Percentiles rank a stretch among this genome's conserved stretches.
Conservation (phyloP, 2,113 vertebrate genomes). For the Passer montanus region DNA sequence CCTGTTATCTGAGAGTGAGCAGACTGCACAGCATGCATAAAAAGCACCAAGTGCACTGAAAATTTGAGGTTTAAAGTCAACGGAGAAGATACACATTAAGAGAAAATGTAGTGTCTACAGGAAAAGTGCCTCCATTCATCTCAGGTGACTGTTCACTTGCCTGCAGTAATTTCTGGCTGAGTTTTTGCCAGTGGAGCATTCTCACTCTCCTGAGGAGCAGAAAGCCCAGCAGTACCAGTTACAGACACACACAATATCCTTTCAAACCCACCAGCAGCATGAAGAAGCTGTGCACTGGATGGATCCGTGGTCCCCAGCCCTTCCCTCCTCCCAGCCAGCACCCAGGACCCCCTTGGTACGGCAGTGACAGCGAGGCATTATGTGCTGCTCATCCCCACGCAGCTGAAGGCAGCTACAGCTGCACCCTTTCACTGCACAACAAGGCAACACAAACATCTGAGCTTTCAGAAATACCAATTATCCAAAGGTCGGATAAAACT, state of each 20-base stretch:
- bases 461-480: background rate
- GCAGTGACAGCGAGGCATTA: constrained; percentile 52
- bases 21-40: background rate
- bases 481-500: background rate
- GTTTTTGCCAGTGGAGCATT: background rate
- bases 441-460: background rate
- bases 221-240: constrained; percentile 62
- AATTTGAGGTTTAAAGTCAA: background rate
- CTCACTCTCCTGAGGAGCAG: background rate
- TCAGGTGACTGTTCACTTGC: background rate
- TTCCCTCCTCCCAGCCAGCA: constrained; percentile 13
- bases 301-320: background rate
- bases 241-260: constrained; percentile 48
- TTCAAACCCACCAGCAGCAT: constrained; percentile 14
- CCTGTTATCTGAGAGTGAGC: background rate
- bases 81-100: background rate
- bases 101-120: background rate
- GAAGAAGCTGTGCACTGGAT: background rate
- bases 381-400: constrained; percentile 24
- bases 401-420: constrained; percentile 54
- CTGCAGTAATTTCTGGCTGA: background rate
- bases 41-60: background rate
- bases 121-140: background rate
- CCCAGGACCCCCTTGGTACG: constrained; percentile 22
- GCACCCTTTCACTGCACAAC: constrained; percentile 27